Evolutionary conservation across 2,113 vertebrate species (phyloP).

Genomic region (Variabilichromis moorii): DNA sequence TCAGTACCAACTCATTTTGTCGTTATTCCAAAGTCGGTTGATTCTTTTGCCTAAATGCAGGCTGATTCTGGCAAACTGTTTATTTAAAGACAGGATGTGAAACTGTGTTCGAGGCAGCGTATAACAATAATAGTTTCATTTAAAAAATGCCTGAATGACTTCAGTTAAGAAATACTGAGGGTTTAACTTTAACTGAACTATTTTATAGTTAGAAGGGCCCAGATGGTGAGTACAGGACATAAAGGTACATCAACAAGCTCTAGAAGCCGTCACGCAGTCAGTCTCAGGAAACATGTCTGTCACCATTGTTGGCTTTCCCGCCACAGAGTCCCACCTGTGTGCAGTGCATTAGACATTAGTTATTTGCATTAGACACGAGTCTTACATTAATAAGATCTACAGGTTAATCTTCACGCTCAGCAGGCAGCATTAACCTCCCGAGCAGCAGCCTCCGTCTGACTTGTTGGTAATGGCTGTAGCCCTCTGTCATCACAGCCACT

Average conservation of each 20-base stretch:
- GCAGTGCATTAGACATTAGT: constrained; percentile 6
- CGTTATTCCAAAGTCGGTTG: background rate
- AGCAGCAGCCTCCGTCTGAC: background rate
- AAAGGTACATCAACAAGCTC: background rate
- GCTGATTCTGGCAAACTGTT: background rate
- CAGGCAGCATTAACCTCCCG: constrained; percentile 32
- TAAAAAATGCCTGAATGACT: background rate
- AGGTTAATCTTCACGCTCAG: constrained; percentile 59
- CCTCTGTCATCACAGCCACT: background rate
- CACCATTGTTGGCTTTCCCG: background rate
- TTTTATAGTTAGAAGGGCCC: too few relatives aligned
- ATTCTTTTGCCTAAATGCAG: background rate
- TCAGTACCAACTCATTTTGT: background rate
- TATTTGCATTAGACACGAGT: constrained; percentile 28
- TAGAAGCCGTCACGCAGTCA: background rate
- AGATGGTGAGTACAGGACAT: background rate
- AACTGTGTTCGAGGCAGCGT: background rate
- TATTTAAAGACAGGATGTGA: background rate
- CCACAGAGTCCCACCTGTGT: constrained; percentile 1
- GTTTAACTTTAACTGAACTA: background rate
- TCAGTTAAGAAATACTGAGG: background rate
- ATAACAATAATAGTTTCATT: background rate
- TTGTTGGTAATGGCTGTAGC: background rate
- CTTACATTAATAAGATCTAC: constrained; percentile 50
- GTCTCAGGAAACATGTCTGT: background rate